Evolutionary conservation across 2,113 vertebrate genomes (phyloP).

Genomic region (Toxotes jaculatrix): DNA sequence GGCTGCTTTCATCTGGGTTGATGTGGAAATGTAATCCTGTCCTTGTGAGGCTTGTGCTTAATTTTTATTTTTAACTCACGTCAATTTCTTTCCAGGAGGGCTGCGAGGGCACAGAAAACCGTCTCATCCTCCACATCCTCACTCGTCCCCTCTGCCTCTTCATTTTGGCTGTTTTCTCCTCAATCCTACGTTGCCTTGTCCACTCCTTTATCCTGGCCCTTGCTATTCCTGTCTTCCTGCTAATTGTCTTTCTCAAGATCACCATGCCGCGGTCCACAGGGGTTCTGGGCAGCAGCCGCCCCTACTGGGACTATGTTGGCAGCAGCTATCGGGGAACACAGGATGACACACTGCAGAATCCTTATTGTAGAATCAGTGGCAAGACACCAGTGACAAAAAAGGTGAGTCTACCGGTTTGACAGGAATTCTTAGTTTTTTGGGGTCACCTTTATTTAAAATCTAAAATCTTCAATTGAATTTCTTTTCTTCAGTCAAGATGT

Average conservation of each 20-base stretch:
- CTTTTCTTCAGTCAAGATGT: constrained; percentile 51
- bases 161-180: constrained; percentile 86
- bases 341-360: constrained; percentile 77
- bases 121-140: constrained; percentile 88
- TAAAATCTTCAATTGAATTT: not conserved
- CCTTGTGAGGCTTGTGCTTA: too few species aligned
- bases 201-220: constrained; percentile 90
- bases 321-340: constrained; percentile 79
- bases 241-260: constrained; percentile 87
- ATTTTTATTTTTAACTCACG: not conserved
- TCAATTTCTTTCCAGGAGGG: constrained; percentile 82
- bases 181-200: constrained; percentile 87
- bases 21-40: not conserved
- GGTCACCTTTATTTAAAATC: too few species aligned
- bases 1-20: not conserved
- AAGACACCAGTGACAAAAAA: constrained; percentile 68
- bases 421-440: not conserved
- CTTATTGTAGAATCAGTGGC: constrained; percentile 67
- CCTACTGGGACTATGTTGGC: constrained; percentile 86
- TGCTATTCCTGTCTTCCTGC: constrained; percentile 87
- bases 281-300: constrained; percentile 83
- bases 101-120: constrained; percentile 89
- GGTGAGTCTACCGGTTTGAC: constrained; percentile 38
- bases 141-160: constrained; percentile 88
- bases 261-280: constrained; percentile 86